Base-by-base conservation (phyloP, 2,888 invertebrate species). In the Zygothrica quintamaculata region DNA sequence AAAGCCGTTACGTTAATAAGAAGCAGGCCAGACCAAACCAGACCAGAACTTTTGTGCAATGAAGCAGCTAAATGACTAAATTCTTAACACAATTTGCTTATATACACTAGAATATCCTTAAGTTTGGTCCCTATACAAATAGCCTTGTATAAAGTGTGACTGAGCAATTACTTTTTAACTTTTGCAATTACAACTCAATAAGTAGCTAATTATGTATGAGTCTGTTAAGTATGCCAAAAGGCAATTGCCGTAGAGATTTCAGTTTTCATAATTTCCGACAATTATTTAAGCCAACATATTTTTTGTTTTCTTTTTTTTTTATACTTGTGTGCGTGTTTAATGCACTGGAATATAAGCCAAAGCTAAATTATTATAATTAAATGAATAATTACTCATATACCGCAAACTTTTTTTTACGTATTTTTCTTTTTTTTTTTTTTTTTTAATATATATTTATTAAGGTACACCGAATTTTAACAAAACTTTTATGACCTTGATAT, bases 121-220 rank as follows among this genome's bases (percentile, higher is more conserved):
- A 8, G 1, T 3, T n/a, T 48, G 47, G 37, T 58, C 47, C 57
- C 26, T 40, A 13, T 55, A 48, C 47, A 43, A 47, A 18, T 52
- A 36, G n/a, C n/a, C 57, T 34, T 56, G 31, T 29, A 51, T 55
- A 65, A 65, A 65, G 34, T 39, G 48, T 39, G 48, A 39, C 36
- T 11, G 25, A 39, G 64, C 65, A 75, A 75, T 78, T 78, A 70
- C 72, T 66, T 66, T 31, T 66, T 31, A 80, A 81, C 78, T 84
- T 80, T 81, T 62, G 73, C 82, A 81, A 84, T 80, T 84, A 84
- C 80, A 80, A 78, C 80, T 78, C 79, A 73, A 80, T 80, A 84
- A 85, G 79, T 62, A 73, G 64, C 67, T 80, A 65, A 75, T 81
- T 78, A 84, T 22, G n/a, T n/a, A 22, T 46, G 67, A 26, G 40